These are phyloP conservation scores for Xiphias gladius DNA, from an alignment of 2,113 vertebrate species.

Conservation along the genomic window DNA sequence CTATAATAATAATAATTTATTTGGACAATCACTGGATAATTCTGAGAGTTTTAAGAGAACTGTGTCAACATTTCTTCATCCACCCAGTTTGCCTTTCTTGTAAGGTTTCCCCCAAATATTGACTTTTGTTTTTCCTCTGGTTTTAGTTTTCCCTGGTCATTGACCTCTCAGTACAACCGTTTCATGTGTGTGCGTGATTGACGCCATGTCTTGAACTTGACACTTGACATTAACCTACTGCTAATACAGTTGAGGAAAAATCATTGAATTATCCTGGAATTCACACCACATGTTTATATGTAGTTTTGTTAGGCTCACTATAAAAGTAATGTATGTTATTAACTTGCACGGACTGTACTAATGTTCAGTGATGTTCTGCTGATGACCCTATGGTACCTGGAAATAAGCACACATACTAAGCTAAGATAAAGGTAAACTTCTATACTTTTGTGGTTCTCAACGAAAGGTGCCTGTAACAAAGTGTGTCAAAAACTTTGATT, in stretches of 20 bases:
- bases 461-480: too few relatives aligned
- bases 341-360: not conserved
- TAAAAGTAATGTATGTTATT: not conserved
- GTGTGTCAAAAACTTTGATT: not conserved
- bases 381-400: not conserved
- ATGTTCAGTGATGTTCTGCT: too few relatives aligned
- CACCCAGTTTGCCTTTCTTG: slow-evolving; percentile 15
- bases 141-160: slow-evolving; percentile 32
- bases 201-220: slow-evolving; percentile 40
- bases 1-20: not conserved
- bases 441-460: not conserved
- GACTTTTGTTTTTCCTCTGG: slow-evolving; percentile 15
- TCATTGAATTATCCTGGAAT: not conserved
- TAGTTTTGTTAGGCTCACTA: not conserved
- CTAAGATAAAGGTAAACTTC: not conserved
- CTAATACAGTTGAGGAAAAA: slow-evolving; percentile 23
- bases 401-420: not conserved
- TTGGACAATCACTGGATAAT: not conserved
- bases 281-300: not conserved
- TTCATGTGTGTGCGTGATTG: slow-evolving; percentile 27
- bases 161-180: slow-evolving; percentile 43
- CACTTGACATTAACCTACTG: slow-evolving; percentile 61
- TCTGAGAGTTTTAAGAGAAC: not conserved
- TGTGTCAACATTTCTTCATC: not conserved
- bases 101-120: not conserved